phyloP scores from a whole-genome alignment of 2,113 vertebrate species.

The Cavia porcellus region DNA sequence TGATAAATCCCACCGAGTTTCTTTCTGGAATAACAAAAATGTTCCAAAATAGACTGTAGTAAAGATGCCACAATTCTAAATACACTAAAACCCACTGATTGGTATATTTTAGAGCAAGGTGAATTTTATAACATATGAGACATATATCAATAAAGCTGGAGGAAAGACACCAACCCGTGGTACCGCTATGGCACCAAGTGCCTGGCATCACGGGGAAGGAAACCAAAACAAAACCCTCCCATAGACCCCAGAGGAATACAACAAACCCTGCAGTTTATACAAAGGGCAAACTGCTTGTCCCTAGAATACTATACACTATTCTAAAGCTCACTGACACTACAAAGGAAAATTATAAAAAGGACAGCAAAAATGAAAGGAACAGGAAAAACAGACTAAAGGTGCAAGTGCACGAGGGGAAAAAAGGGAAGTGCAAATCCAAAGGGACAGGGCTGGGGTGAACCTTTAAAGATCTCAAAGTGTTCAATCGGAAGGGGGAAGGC shows the following conservation, averaged over 20 bases:
- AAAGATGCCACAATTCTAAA: neutral
- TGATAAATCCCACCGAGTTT: slow-evolving; percentile 1
- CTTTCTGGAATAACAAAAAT: neutral
- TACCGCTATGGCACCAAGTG: neutral
- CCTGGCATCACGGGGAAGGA: neutral
- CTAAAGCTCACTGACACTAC: neutral
- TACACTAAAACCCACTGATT: neutral
- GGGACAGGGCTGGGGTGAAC: neutral
- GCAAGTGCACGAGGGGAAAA: neutral
- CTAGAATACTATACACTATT: slow-evolving; percentile 4
- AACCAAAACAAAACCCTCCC: slow-evolving; percentile 10
- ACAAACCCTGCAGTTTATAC: neutral
- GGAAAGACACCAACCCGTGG: neutral
- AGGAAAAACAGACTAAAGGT: neutral
- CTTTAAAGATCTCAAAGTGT: slow-evolving; percentile 24
- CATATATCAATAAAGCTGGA: neutral
- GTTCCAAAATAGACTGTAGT: neutral
- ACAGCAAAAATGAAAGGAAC: neutral
- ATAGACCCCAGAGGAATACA: neutral
- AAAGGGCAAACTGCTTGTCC: neutral
- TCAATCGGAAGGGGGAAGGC: neutral
- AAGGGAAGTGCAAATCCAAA: neutral
- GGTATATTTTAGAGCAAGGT: neutral
- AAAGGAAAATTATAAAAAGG: slow-evolving; percentile 33
- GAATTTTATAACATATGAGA: neutral